These are phyloP conservation scores for Tetragonisca angustula DNA, from an alignment of 2,888 invertebrate genomes.

Conservation along the genomic window DNA sequence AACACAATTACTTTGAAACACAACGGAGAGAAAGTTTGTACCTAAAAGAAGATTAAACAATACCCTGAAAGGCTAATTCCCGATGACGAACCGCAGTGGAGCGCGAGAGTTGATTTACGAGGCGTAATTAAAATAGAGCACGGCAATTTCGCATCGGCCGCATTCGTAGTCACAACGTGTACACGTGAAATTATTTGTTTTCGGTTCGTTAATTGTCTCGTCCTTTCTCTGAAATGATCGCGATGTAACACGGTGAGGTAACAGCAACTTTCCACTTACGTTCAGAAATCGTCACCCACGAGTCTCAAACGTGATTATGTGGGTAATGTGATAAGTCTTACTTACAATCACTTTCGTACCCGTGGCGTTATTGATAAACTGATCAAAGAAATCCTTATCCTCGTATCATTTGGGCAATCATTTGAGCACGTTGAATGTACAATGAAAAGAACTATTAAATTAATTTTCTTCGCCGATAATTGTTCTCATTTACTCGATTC, in stretches of 20 bases:
- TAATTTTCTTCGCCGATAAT: too few relatives aligned
- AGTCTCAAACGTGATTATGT: slow-evolving; percentile 24
- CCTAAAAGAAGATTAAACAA: slow-evolving; percentile 50
- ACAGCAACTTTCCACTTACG: slow-evolving; percentile 33
- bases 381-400: slow-evolving; percentile 14
- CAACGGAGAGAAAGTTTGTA: slow-evolving; percentile 48
- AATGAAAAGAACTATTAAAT: too few relatives aligned
- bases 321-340: slow-evolving; percentile 8
- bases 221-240: slow-evolving; percentile 7
- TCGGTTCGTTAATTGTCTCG: slow-evolving; percentile 50
- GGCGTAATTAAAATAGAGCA: slow-evolving; percentile 69
- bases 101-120: slow-evolving; percentile 64
- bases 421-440: background rate
- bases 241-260: background rate
- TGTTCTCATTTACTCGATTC: too few relatives aligned
- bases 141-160: slow-evolving; percentile 59
- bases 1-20: background rate
- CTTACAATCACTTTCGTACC: slow-evolving; percentile 1
- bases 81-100: slow-evolving; percentile 50
- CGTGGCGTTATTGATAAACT: slow-evolving; percentile 21
- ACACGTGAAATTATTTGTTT: slow-evolving; percentile 55
- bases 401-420: background rate
- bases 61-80: slow-evolving; percentile 51
- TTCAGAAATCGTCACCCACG: slow-evolving; percentile 42
- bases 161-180: too few relatives aligned